Conservation (phyloP, 1,140 invertebrate genomes). For the Pentalonia nigronervosa region DNA sequence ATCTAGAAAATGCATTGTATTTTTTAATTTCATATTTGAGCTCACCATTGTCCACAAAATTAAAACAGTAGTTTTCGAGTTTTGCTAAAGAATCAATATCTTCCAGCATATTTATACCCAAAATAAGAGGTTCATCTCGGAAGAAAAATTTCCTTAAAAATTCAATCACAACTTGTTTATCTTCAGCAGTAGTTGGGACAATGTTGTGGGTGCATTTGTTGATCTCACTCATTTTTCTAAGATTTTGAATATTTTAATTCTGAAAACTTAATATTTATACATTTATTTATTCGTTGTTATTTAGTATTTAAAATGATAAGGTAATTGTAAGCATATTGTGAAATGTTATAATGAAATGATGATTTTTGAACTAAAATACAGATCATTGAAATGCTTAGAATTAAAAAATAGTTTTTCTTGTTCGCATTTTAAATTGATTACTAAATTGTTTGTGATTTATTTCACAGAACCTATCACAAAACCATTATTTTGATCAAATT, state of each 20-base stretch:
- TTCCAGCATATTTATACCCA: slow-evolving; percentile 69
- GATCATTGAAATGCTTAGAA: too few relatives aligned
- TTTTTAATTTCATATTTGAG: neutral
- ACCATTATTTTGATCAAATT: too few relatives aligned
- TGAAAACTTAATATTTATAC: slow-evolving; percentile 25
- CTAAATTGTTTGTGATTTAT: too few relatives aligned
- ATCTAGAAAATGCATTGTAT: too few relatives aligned
- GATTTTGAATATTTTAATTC: slow-evolving; percentile 23
- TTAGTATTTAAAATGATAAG: neutral
- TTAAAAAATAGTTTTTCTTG: too few relatives aligned
- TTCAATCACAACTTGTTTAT: slow-evolving; percentile 67
- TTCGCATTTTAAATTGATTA: neutral
- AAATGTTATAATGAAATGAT: neutral
- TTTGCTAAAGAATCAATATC: slow-evolving; percentile 69
- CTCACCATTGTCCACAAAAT: slow-evolving; percentile 67
- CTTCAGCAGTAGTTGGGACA: slow-evolving; percentile 63
- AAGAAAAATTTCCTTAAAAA: slow-evolving; percentile 74
- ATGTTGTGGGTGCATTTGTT: slow-evolving; percentile 58
- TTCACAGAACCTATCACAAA: too few relatives aligned
- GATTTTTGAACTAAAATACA: neutral
- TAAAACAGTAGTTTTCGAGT: slow-evolving; percentile 73
- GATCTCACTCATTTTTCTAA: slow-evolving; percentile 36
- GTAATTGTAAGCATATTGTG: neutral
- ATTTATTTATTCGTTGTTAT: neutral
- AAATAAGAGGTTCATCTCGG: slow-evolving; percentile 76